These are phyloP conservation scores for Malurus alboscapulatus DNA, from an alignment of 2,113 vertebrate species.

Conservation along the genomic window DNA sequence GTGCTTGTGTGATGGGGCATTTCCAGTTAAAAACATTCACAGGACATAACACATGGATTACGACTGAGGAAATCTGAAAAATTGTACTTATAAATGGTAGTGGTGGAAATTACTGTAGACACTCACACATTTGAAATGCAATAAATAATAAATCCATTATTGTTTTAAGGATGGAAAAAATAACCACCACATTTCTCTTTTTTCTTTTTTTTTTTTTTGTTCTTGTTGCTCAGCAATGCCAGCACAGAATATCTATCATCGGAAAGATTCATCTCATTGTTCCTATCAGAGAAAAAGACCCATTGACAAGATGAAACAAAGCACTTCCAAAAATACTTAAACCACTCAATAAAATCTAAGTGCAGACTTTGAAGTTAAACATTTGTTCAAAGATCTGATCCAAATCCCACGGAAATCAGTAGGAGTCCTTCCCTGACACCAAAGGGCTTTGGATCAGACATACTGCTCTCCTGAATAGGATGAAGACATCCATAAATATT, in stretches of 20 bases:
- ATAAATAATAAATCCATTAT: neutral
- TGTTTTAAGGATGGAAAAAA: neutral
- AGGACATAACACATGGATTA: neutral
- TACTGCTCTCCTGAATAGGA: neutral
- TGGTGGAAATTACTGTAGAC: neutral
- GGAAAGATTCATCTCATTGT: neutral
- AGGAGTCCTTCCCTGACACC: slow-evolving; percentile 3
- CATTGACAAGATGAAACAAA: slow-evolving; percentile 21
- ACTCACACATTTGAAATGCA: neutral
- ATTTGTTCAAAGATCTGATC: slow-evolving; percentile 13
- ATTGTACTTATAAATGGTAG: neutral
- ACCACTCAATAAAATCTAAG: slow-evolving; percentile 8
- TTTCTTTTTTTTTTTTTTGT: neutral
- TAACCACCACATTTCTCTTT: neutral
- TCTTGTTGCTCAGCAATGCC: neutral
- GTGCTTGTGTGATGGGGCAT: neutral
- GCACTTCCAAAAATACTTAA: slow-evolving; percentile 32
- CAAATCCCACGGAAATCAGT: neutral
- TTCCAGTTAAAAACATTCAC: neutral
- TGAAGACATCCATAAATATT: neutral
- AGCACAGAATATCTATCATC: neutral
- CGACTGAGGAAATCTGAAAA: neutral
- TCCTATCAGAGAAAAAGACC: neutral
- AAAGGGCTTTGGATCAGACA: slow-evolving; percentile 13
- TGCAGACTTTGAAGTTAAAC: neutral